A percentile compares a stretch with the other conserved stretches of the same genome.
These are phyloP conservation scores for Poeciliopsis occidentalis DNA, from an alignment of 2,113 vertebrate genomes.

Conservation along the genomic window DNA sequence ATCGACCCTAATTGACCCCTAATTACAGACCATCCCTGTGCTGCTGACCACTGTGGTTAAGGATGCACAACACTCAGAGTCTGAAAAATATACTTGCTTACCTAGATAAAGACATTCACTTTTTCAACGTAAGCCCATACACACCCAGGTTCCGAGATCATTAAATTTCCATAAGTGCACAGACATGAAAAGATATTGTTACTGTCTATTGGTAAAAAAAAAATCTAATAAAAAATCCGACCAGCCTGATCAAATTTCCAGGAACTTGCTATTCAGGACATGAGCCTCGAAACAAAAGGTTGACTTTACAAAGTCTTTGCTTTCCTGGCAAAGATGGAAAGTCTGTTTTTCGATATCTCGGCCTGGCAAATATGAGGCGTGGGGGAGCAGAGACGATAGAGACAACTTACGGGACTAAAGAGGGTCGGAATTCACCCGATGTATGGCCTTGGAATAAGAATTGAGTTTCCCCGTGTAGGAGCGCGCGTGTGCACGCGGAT, in stretches of 20 bases:
- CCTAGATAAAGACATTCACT: not conserved
- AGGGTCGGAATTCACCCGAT: constrained; percentile 34
- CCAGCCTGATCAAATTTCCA: constrained; percentile 50
- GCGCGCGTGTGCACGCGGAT: not conserved
- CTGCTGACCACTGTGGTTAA: constrained; percentile 27
- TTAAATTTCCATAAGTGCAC: constrained; percentile 3
- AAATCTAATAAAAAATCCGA: constrained; percentile 4
- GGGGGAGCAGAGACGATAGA: constrained; percentile 30
- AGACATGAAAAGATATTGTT: not conserved
- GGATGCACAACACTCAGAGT: constrained; percentile 9
- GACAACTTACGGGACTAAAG: constrained; percentile 41
- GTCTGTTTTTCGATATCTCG: constrained; percentile 41
- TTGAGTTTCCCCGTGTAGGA: not conserved
- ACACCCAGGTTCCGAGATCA: constrained; percentile 7
- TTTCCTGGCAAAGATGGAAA: constrained; percentile 36
- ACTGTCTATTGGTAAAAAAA: constrained; percentile 14
- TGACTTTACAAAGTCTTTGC: constrained; percentile 66
- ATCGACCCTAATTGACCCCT: constrained; percentile 68
- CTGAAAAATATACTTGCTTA: constrained; percentile 21
- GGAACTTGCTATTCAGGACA: constrained; percentile 52
- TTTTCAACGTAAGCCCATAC: not conserved
- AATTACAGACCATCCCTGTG: constrained; percentile 55
- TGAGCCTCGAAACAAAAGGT: constrained; percentile 44
- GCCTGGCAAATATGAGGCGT: constrained; percentile 41
- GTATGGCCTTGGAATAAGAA: constrained; percentile 22